Percentiles rank a stretch among this genome's conserved stretches.
Evolutionary conservation across 2,113 vertebrate genomes (phyloP).

Genomic region (Menura novaehollandiae): DNA sequence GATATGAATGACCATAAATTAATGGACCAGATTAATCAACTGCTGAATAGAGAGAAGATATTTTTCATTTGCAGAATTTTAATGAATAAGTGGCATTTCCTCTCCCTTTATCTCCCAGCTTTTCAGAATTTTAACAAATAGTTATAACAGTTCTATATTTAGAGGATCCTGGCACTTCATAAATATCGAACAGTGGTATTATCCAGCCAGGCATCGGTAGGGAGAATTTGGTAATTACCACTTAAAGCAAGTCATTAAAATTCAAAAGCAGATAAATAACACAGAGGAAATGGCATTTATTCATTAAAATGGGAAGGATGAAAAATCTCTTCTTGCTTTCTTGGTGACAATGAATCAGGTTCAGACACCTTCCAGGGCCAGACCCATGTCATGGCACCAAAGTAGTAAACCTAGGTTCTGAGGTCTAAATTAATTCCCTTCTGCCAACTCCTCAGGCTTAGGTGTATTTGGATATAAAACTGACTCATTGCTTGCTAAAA

Average conservation of each 20-base stretch:
- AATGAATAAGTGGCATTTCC: slow-evolving; percentile 63
- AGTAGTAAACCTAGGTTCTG: neutral
- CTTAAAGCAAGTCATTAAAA: slow-evolving; percentile 62
- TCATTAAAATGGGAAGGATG: slow-evolving; percentile 42
- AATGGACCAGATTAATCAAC: slow-evolving; percentile 57
- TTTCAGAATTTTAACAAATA: slow-evolving; percentile 66
- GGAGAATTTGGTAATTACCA: slow-evolving; percentile 59
- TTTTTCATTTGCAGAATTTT: slow-evolving; percentile 54
- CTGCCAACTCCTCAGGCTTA: neutral
- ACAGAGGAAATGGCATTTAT: slow-evolving; percentile 13
- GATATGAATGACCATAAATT: slow-evolving; percentile 49
- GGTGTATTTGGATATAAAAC: neutral
- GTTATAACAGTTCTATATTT: slow-evolving; percentile 62
- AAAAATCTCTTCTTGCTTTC: slow-evolving; percentile 19
- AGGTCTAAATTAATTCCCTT: neutral
- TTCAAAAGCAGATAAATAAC: slow-evolving; percentile 61
- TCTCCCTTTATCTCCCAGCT: slow-evolving; percentile 53
- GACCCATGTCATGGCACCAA: neutral
- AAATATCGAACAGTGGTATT: slow-evolving; percentile 53
- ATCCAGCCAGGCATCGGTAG: slow-evolving; percentile 30
- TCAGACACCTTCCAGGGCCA: neutral
- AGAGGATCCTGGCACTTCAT: slow-evolving; percentile 61
- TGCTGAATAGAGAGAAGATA: slow-evolving; percentile 34
- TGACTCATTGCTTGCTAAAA: neutral
- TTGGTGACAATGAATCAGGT: neutral